A percentile compares a stretch with the other conserved stretches of the same genome.
Evolutionary conservation across 1,140 invertebrate species (phyloP).

Genomic region (Myzus persicae): DNA sequence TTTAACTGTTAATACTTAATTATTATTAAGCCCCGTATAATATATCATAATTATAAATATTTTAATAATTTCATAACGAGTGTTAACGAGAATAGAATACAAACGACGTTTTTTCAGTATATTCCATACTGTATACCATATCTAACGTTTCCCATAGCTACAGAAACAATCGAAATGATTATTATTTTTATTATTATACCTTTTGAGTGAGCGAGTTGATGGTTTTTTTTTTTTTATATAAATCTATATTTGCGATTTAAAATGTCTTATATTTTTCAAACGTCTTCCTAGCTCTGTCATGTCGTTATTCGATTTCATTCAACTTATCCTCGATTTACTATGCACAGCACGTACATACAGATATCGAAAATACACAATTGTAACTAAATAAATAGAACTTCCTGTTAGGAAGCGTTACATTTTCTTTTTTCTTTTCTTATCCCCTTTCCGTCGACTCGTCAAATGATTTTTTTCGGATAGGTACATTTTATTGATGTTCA

Average conservation of each 20-base stretch:
- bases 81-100: too few relatives aligned
- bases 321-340: conserved; percentile 35
- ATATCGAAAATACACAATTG: conserved; percentile 55
- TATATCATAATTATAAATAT: too few relatives aligned
- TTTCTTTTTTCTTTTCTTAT: conserved; percentile 12
- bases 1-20: too few relatives aligned
- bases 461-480: conserved; percentile 34
- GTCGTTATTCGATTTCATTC: conserved; percentile 40
- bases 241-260: conserved; percentile 38
- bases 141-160: too few relatives aligned
- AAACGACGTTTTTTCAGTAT: too few relatives aligned
- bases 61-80: too few relatives aligned
- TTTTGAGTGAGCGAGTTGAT: neutral
- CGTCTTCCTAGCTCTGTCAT: neutral
- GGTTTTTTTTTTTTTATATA: neutral
- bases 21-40: too few relatives aligned
- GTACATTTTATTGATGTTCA: conserved; percentile 17
- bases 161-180: neutral
- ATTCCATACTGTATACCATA: too few relatives aligned
- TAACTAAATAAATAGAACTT: conserved; percentile 53
- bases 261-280: conserved; percentile 40
- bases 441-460: neutral
- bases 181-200: neutral
- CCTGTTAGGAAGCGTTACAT: neutral
- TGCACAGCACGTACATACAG: conserved; percentile 31